A percentile compares a stretch with the other conserved stretches of the same genome.
Evolutionary conservation across 2,888 invertebrate species (phyloP).

Genomic region (Spisula subtruncata): DNA sequence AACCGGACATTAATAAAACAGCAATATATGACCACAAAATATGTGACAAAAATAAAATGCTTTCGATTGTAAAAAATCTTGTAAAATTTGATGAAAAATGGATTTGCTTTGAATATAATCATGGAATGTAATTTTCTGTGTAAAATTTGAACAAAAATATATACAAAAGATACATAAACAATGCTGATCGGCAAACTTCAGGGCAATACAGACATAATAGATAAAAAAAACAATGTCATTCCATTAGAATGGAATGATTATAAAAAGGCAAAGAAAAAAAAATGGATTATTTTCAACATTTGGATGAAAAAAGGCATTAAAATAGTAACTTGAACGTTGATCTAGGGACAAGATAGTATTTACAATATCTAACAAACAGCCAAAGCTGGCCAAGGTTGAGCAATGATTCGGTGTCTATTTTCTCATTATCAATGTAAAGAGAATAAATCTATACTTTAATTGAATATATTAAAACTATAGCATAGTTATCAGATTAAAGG

Average conservation of each 20-base stretch:
- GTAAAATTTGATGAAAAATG: neutral
- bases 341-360: slow-evolving; percentile 17
- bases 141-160: slow-evolving; percentile 19
- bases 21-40: neutral
- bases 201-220: neutral
- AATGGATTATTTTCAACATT: slow-evolving; percentile 16
- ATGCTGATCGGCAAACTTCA: slow-evolving; percentile 35
- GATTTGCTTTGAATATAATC: neutral
- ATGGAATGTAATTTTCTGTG: slow-evolving; percentile 32
- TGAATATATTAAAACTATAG: slow-evolving; percentile 21
- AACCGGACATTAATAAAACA: neutral
- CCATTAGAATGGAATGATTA: slow-evolving; percentile 25
- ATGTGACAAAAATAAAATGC: neutral
- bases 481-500: slow-evolving; percentile 34
- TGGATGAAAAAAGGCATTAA: slow-evolving; percentile 26
- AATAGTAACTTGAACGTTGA: slow-evolving; percentile 13
- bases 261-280: neutral
- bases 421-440: neutral
- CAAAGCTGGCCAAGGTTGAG: slow-evolving; percentile 25
- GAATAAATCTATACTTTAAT: slow-evolving; percentile 22
- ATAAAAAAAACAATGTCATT: slow-evolving; percentile 24
- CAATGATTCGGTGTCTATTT: slow-evolving; percentile 42
- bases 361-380: slow-evolving; percentile 10
- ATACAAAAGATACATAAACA: slow-evolving; percentile 26
- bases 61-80: slow-evolving; percentile 7